Evolutionary conservation across 2,797 vertebrate species (phyloP).

Genomic region (Enteromius paludinosus): DNA sequence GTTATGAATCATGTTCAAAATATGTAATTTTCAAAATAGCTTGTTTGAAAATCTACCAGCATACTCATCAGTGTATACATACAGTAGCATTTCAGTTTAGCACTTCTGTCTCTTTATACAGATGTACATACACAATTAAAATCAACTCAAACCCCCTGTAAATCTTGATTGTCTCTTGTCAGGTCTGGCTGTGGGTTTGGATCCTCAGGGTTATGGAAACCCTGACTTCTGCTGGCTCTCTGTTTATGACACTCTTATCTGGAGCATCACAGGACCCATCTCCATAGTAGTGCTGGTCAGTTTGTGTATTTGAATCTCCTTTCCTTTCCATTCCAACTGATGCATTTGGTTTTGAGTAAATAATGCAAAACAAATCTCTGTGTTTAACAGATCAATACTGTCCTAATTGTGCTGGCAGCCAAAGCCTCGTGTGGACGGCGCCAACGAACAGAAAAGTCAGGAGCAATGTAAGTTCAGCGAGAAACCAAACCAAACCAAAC

Average conservation of each 20-base stretch:
- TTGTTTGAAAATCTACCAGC: too few relatives aligned
- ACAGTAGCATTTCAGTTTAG: too few relatives aligned
- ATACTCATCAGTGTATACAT: too few relatives aligned
- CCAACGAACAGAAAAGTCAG: constrained; percentile 80
- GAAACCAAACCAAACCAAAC: background rate
- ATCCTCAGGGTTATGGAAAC: constrained; percentile 89
- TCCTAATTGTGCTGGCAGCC: constrained; percentile 82
- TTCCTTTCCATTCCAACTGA: background rate
- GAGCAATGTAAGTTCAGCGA: constrained; percentile 77
- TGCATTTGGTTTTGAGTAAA: background rate
- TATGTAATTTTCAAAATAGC: too few relatives aligned
- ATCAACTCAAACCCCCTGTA: background rate
- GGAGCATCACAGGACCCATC: constrained; percentile 86
- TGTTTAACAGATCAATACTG: constrained; percentile 78
- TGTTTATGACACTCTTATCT: constrained; percentile 86
- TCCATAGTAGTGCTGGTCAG: constrained; percentile 80
- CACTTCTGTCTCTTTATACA: background rate
- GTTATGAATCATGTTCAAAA: too few relatives aligned
- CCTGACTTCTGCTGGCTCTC: constrained; percentile 92
- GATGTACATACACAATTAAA: background rate
- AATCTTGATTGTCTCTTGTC: constrained; percentile 21
- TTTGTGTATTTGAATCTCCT: background rate
- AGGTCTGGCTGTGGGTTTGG: constrained; percentile 88
- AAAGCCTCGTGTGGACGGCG: constrained; percentile 81
- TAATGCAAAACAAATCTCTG: background rate